Base-by-base conservation (phyloP, 1,140 invertebrate genomes). In the Drosophila sturtevanti region DNA sequence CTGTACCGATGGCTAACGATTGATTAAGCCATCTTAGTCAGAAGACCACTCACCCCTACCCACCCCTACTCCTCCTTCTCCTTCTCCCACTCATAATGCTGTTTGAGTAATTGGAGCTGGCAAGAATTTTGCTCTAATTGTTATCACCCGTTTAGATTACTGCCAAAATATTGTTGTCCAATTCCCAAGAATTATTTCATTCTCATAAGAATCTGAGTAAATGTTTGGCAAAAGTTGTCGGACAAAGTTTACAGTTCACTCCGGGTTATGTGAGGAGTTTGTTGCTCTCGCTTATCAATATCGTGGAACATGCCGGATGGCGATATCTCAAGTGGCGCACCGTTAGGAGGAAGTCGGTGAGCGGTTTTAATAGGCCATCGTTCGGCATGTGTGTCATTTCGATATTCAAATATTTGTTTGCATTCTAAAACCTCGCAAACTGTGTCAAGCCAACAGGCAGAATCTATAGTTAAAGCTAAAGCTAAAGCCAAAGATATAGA, bases 351-450 rank as follows among this genome's bases (percentile, higher is more conserved):
- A 86, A 87, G 65, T 81, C 51, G 41, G 64, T 63, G 56, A 67
- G 27, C 63, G 51, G 56, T 59, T 65, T 63, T 37, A 74, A 59
- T 81, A 65, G 70, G 70, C 64, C 74, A 75, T 67, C 60, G 44
- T 34, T 64, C n/a, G 51, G 38, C 61, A 63, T 86, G 77, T 68
- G 81, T 86, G 70, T 81, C 81, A 76, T 70, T 71, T 64, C 66
- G 71, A 72, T 87, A 86, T 87, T 86, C 68, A 79, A 87, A 87
- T 81, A 76, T 81, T 79, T 68, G 78, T 78, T 86, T 70, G 62
- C 75, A 75, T 81, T 78, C 70, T 72, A 75, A 68, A 66, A 62
- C 41, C 62, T 24, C 55, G 74, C n/a, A 52, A 84, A 84, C 65
- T 84, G 76, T 68, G 80, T 68, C 74, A 78, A 71, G 64, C 52